A percentile compares a stretch with the other conserved stretches of the same genome.
These are phyloP conservation scores for Aplysina aerophoba DNA, from an alignment of 37 sponge, comb jelly and placozoan genomes.

Conservation along the genomic window DNA sequence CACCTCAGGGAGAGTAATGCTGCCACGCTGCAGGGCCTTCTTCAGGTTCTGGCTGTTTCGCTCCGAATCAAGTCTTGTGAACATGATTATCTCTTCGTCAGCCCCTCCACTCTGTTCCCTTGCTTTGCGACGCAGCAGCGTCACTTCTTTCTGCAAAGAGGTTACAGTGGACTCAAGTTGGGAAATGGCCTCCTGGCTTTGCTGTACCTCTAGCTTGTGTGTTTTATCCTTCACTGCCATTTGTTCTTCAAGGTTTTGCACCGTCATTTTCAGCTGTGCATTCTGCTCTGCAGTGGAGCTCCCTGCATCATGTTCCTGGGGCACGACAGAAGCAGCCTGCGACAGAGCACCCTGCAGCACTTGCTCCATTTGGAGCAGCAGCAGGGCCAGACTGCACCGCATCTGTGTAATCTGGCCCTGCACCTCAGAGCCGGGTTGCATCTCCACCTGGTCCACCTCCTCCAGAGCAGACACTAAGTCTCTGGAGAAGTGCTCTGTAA, in stretches of 20 bases:
- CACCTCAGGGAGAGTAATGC: background rate
- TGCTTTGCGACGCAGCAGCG: conserved; percentile 22
- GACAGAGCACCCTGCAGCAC: conserved; percentile 33
- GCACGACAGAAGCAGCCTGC: background rate
- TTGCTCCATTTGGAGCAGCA: conserved; percentile 64
- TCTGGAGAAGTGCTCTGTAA: conserved; percentile 9
- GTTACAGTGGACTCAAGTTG: conserved; percentile 43
- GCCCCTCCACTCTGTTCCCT: background rate
- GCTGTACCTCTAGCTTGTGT: conserved; percentile 37
- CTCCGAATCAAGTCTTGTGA: conserved; percentile 69
- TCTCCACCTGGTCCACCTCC: conserved; percentile 9
- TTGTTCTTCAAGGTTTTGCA: conserved; percentile 5
- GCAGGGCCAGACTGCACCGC: conserved; percentile 55
- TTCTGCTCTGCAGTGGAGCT: background rate
- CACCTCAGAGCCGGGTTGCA: background rate
- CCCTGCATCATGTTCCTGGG: background rate
- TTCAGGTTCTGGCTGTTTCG: conserved; percentile 49
- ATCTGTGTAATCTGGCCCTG: conserved; percentile 69
- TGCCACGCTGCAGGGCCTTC: conserved; percentile 35
- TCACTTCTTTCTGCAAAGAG: conserved; percentile 45
- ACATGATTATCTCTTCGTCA: conserved; percentile 45
- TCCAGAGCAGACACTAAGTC: background rate
- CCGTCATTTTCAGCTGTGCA: conserved; percentile 10
- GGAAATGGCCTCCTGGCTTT: conserved; percentile 49
- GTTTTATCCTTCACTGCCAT: conserved; percentile 36